phyloP scores from a whole-genome alignment of 2,113 vertebrate genomes.

The Oceanites oceanicus region DNA sequence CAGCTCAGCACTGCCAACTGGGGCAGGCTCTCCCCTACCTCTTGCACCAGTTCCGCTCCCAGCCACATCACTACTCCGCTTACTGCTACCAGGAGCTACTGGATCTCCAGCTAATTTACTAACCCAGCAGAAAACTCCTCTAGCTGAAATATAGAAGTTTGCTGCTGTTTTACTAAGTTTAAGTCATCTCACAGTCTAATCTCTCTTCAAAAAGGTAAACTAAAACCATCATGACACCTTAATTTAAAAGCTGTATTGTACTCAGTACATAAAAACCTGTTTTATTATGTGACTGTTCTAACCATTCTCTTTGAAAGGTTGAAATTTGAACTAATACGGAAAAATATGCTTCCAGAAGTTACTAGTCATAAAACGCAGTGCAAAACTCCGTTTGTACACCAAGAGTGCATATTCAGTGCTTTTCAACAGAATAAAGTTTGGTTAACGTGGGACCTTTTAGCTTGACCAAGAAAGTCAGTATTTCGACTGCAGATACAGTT shows the following conservation, averaged over 20 bases:
- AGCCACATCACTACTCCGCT: fast-evolving
- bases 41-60: neutral
- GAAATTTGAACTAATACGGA: neutral
- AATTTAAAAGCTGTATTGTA: neutral
- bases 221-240: neutral
- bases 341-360: neutral
- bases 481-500: neutral
- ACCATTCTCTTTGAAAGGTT: neutral
- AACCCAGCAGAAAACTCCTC: neutral
- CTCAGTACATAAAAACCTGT: fast-evolving
- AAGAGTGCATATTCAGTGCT: neutral
- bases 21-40: neutral
- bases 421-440: neutral
- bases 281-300: neutral
- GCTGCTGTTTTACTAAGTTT: neutral
- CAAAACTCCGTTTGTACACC: neutral
- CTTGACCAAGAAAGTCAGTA: neutral
- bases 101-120: neutral
- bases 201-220: neutral
- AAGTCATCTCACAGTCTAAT: neutral
- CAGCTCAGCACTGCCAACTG: neutral
- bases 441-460: neutral
- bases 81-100: neutral
- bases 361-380: neutral
- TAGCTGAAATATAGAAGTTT: neutral